Evolutionary conservation across 2,113 vertebrate genomes (phyloP), one percentile per base, ranked within the genome.

Genomic region (Dipodomys ordii): DNA sequence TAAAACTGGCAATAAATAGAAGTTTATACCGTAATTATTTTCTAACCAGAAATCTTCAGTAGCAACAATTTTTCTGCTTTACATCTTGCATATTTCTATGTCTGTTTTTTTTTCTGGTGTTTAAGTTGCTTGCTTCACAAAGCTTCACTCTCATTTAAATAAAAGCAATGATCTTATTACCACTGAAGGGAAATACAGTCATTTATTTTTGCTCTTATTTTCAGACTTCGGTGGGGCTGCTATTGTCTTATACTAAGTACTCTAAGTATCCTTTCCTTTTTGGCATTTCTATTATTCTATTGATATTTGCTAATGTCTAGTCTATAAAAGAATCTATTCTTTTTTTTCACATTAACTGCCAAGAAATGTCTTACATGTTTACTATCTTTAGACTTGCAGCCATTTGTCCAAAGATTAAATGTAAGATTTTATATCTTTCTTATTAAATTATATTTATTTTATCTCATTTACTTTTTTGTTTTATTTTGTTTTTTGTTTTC

Each of bases 371-470:
- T 68, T 77, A 68, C 3, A 35, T 22, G 72, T 57, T 9, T 39
- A 87, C 18, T 28, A 74, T 32, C 79, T 87, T 13, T 27, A 78
- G 32, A 74, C 6, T 49, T 82, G 39, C 12, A 62, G 8, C 15
- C 60, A 80, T 67, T 90, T 80, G 25, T 64, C 68, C 53, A 87
- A 30, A 92, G 67, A 81, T 68, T 87, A 49, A 96, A 73, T 19
- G 3, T 1, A 60, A 83, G 30, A 44, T 16, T 90, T 96, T 39
- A 77, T 27, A 11, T 49, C 73, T 87, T 84, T 69, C n/a, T 64
- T 72, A 30, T 76, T 76, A 65, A 91, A 65, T n/a, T 89, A 60
- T 71, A 28, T 57, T 60, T 60, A 72, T 82, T 30, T 12, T 79
- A 71, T 91, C n/a, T 87, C 19, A 57, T 57, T 57, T 57, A 57